Evolutionary conservation across 2,113 vertebrate genomes (phyloP).

Genomic region (Epinephelus cyanopodus): DNA sequence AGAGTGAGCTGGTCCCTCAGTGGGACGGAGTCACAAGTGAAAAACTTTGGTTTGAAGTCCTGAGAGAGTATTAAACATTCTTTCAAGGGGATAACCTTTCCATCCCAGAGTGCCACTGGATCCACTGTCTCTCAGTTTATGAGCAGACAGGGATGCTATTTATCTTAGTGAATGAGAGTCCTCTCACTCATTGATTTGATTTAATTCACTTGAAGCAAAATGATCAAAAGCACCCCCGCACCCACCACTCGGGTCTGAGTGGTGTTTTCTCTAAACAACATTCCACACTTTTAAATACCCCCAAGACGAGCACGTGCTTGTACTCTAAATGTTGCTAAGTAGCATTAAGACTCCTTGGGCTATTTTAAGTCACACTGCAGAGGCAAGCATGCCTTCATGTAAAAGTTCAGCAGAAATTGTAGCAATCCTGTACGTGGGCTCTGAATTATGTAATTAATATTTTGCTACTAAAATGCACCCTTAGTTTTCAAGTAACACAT

Average conservation of each 20-base stretch:
- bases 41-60: slow-evolving; percentile 38
- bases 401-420: not conserved
- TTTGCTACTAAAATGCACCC: no score
- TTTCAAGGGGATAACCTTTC: slow-evolving; percentile 19
- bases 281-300: slow-evolving; percentile 79
- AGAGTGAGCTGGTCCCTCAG: slow-evolving; percentile 48
- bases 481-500: not conserved
- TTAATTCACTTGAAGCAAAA: slow-evolving; percentile 38
- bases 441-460: not conserved
- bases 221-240: slow-evolving; percentile 40
- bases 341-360: slow-evolving; percentile 57
- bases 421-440: not conserved
- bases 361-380: slow-evolving; percentile 46
- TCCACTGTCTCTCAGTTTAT: not conserved
- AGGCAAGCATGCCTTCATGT: slow-evolving; percentile 10
- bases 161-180: slow-evolving; percentile 5
- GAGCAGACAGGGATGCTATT: not conserved
- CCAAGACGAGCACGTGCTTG: slow-evolving; percentile 75
- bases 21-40: slow-evolving; percentile 55
- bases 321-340: slow-evolving; percentile 78
- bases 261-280: slow-evolving; percentile 69
- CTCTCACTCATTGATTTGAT: slow-evolving; percentile 40
- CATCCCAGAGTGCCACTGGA: not conserved
- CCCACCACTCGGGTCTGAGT: slow-evolving; percentile 13
- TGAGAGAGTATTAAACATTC: slow-evolving; percentile 39